These are phyloP conservation scores for Lasius fuliginosus DNA, from an alignment of 2,888 invertebrate genomes.

Conservation along the genomic window DNA sequence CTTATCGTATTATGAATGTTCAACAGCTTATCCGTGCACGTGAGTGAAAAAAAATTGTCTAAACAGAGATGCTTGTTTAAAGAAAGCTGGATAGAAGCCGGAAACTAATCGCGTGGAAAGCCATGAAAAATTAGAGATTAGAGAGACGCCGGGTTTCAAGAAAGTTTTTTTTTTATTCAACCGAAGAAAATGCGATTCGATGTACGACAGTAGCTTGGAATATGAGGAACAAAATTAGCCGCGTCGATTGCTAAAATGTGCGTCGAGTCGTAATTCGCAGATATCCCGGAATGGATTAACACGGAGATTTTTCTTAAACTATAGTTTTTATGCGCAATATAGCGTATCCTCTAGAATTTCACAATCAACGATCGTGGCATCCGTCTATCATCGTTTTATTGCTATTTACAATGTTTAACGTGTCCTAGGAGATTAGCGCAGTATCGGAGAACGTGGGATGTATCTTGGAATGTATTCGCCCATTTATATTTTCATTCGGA, in stretches of 20 bases:
- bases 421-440: conserved; percentile 49
- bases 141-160: background rate
- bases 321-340: conserved; percentile 22
- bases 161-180: background rate
- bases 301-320: conserved; percentile 17
- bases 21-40: background rate
- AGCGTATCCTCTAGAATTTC: conserved; percentile 37
- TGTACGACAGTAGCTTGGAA: background rate
- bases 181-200: background rate
- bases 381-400: conserved; percentile 39
- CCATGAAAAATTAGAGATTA: background rate
- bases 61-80: background rate
- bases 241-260: background rate
- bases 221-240: background rate
- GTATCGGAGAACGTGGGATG: conserved; percentile 23
- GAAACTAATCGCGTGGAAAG: background rate
- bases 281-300: conserved; percentile 31
- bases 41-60: background rate
- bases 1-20: background rate
- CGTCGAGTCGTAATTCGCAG: conserved; percentile 15
- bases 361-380: conserved; percentile 55
- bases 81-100: conserved; percentile 7
- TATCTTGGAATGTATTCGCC: conserved; percentile 51
- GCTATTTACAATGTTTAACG: conserved; percentile 50
- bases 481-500: conserved; percentile 40